Evolutionary conservation across 1,140 invertebrate species (phyloP).

Genomic region (Ceratina calcarata): DNA sequence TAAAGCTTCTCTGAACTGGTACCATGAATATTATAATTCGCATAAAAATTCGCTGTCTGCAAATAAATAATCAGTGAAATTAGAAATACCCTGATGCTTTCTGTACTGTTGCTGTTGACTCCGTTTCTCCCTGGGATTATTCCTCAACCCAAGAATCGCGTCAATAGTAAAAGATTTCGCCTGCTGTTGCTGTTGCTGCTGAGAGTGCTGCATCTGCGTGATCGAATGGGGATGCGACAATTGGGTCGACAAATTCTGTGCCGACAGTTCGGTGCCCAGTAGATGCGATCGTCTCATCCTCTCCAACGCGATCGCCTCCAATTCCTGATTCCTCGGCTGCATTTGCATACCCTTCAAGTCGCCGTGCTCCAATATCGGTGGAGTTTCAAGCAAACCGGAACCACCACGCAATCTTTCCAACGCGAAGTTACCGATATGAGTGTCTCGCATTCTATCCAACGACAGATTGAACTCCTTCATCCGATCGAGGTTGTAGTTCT

Average conservation of each 20-base stretch:
- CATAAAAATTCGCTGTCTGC: no score
- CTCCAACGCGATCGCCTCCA: slow-evolving; percentile 73
- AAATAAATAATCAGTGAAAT: neutral
- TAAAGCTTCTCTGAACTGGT: no score
- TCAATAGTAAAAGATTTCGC: slow-evolving; percentile 90
- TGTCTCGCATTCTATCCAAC: slow-evolving; percentile 65
- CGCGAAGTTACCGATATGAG: slow-evolving; percentile 56
- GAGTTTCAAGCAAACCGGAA: slow-evolving; percentile 62
- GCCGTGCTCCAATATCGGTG: slow-evolving; percentile 61
- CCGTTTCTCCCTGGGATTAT: slow-evolving; percentile 74
- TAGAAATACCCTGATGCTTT: slow-evolving; percentile 72
- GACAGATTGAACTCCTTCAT: slow-evolving; percentile 69
- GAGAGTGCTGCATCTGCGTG: slow-evolving; percentile 71
- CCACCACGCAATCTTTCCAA: slow-evolving; percentile 63
- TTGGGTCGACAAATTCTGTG: slow-evolving; percentile 70
- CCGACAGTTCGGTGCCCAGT: slow-evolving; percentile 66
- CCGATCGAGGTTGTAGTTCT: slow-evolving; percentile 65
- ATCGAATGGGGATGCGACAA: slow-evolving; percentile 69
- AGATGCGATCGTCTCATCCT: slow-evolving; percentile 73
- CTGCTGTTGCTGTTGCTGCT: slow-evolving; percentile 76
- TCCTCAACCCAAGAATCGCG: slow-evolving; percentile 87
- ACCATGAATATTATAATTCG: no score
- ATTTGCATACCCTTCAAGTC: slow-evolving; percentile 70
- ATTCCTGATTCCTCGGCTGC: slow-evolving; percentile 68
- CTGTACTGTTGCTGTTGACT: slow-evolving; percentile 70